A percentile compares a stretch with the other conserved stretches of the same genome.
These are phyloP conservation scores for Sardinella longiceps DNA, from an alignment of 2,797 vertebrate genomes.

Conservation along the genomic window DNA sequence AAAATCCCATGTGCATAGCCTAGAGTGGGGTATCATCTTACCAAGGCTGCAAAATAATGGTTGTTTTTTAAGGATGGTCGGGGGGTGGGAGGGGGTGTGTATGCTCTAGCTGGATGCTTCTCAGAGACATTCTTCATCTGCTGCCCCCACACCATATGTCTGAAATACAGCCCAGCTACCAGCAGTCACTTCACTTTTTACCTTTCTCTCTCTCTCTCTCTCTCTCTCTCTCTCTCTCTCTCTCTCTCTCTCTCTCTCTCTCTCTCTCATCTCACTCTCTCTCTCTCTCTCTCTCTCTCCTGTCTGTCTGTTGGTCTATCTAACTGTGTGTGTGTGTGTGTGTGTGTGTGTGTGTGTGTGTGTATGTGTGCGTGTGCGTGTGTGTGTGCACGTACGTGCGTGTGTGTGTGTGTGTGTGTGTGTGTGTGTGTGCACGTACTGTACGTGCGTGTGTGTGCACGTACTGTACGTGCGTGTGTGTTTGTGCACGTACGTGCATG, in stretches of 20 bases:
- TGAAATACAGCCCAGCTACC: slow-evolving; percentile 11
- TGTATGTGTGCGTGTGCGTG: not conserved
- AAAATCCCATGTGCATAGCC: not conserved
- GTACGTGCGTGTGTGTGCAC: not conserved
- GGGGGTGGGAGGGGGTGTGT: not conserved
- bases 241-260: too few species aligned
- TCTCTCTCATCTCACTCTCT: too few species aligned
- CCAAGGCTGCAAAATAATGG: not conserved
- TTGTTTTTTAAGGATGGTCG: not conserved
- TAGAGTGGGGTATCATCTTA: not conserved
- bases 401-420: not conserved
- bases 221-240: not conserved
- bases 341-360: not conserved
- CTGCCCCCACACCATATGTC: slow-evolving; percentile 18
- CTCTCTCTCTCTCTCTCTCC: too few species aligned
- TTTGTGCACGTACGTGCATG: not conserved
- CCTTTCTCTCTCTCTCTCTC: not conserved
- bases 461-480: too few species aligned
- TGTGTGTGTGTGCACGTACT: too few species aligned
- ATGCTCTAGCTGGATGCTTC: slow-evolving; percentile 4
- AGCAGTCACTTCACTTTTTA: not conserved
- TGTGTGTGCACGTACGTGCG: too few species aligned
- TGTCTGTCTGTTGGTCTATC: too few species aligned
- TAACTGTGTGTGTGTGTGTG: not conserved
- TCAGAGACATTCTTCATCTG: slow-evolving; percentile 31